These are phyloP conservation scores for Coturnix japonica DNA, from an alignment of 2,113 vertebrate species.

Conservation along the genomic window DNA sequence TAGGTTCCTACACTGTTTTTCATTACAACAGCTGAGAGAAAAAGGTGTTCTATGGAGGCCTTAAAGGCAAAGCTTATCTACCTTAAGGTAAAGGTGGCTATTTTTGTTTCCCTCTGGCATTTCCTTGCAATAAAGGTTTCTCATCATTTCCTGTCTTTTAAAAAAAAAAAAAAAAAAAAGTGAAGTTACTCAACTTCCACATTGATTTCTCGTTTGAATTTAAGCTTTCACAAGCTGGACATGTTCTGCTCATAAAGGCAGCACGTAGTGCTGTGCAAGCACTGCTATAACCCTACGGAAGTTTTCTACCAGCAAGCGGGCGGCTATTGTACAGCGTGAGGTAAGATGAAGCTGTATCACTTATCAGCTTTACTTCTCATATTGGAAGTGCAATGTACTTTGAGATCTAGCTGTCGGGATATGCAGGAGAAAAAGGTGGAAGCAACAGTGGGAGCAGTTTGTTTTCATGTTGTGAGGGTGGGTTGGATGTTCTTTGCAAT, in stretches of 20 bases:
- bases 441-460: not conserved
- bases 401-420: not conserved
- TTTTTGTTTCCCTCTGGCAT: not conserved
- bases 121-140: not conserved
- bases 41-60: fast-evolving
- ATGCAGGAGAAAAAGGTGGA: not conserved
- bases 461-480: fast-evolving
- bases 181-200: slow-evolving; percentile 52
- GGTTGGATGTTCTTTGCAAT: not conserved
- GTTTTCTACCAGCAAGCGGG: not conserved
- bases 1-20: fast-evolving
- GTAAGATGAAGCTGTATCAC: not conserved
- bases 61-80: not conserved
- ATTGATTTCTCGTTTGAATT: not conserved
- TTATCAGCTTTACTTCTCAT: fast-evolving
- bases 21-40: fast-evolving
- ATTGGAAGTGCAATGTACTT: fast-evolving
- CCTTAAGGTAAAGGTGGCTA: fast-evolving
- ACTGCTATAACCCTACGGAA: fast-evolving
- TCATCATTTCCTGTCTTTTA: not conserved
- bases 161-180: not conserved
- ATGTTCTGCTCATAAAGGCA: not conserved
- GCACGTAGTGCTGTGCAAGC: fast-evolving
- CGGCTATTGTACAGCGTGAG: not conserved
- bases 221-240: not conserved